These are phyloP conservation scores for Xiphydria camelus DNA, from an alignment of 2,888 invertebrate species.

Conservation along the genomic window DNA sequence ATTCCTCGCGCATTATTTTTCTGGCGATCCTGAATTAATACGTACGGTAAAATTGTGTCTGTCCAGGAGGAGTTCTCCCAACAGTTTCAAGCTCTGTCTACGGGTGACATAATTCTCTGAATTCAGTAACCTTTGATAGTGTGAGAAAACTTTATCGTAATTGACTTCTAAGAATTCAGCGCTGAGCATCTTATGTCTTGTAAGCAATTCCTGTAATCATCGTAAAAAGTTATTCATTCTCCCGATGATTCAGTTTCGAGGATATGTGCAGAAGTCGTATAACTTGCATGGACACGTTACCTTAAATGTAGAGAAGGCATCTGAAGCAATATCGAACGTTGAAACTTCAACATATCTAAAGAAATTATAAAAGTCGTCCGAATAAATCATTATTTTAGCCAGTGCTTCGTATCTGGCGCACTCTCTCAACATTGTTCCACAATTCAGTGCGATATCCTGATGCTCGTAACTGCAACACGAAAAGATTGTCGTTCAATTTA, in stretches of 20 bases:
- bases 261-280: too few species aligned
- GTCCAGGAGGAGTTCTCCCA: constrained; percentile 96
- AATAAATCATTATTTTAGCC: constrained; percentile 97
- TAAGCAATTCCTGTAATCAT: constrained; percentile 75
- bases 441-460: constrained; percentile 98
- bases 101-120: constrained; percentile 99
- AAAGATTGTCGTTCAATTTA: too few species aligned
- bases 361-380: constrained; percentile 99
- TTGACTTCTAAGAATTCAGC: constrained; percentile 98
- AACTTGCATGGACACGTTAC: constrained; percentile 64
- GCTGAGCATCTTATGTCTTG: constrained; percentile 92
- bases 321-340: constrained; percentile 99
- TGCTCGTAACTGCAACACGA: constrained; percentile 80
- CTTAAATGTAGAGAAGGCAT: constrained; percentile 99
- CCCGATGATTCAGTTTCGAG: too few species aligned
- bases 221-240: not conserved
- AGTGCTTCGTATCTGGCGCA: constrained; percentile 97
- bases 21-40: constrained; percentile 22
- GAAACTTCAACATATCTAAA: constrained; percentile 99
- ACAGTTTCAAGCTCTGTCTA: constrained; percentile 95
- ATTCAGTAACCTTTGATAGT: constrained; percentile 95
- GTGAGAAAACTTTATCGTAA: constrained; percentile 97
- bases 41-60: constrained; percentile 97
- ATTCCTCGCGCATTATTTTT: not conserved
- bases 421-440: constrained; percentile 98